A percentile compares a stretch with the other conserved stretches of the same genome.
Conservation (phyloP, 1,140 invertebrate species). For the Apis cerana region DNA sequence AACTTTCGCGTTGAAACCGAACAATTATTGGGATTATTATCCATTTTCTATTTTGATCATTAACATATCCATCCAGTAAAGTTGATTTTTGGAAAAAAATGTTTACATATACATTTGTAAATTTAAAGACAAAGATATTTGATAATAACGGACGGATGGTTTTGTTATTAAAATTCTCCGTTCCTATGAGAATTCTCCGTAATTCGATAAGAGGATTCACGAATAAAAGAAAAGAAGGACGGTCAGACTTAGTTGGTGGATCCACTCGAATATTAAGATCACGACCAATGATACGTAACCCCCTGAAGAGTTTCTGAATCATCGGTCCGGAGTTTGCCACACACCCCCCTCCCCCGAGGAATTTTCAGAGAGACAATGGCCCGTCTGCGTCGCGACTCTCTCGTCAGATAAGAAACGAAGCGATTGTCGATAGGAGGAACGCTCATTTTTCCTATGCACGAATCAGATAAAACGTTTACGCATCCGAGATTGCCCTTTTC, state of each 20-base stretch:
- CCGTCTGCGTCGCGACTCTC: conserved; percentile 25
- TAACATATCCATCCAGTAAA: too few relatives aligned
- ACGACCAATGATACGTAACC: conserved; percentile 19
- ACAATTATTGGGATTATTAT: too few relatives aligned
- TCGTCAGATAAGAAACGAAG: conserved; percentile 21
- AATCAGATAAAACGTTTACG: conserved; percentile 17
- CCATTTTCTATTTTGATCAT: too few relatives aligned
- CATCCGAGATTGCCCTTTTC: background rate
- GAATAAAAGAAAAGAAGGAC: background rate
- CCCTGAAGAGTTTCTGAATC: conserved; percentile 30
- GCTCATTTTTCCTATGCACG: background rate
- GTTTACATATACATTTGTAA: too few relatives aligned
- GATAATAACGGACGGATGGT: too few relatives aligned
- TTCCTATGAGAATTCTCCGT: background rate
- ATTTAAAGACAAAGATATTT: too few relatives aligned
- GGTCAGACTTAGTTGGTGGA: background rate
- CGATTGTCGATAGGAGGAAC: conserved; percentile 35
- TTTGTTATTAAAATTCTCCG: too few relatives aligned
- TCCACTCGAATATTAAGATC: conserved; percentile 44
- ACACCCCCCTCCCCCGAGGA: background rate
- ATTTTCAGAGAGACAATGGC: conserved; percentile 41
- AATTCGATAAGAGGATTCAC: background rate
- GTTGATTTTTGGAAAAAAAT: too few relatives aligned
- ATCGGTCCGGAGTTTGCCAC: conserved; percentile 32
- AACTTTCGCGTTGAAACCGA: background rate